phyloP scores from a whole-genome alignment of 2,113 vertebrate species.

The Bufo bufo region DNA sequence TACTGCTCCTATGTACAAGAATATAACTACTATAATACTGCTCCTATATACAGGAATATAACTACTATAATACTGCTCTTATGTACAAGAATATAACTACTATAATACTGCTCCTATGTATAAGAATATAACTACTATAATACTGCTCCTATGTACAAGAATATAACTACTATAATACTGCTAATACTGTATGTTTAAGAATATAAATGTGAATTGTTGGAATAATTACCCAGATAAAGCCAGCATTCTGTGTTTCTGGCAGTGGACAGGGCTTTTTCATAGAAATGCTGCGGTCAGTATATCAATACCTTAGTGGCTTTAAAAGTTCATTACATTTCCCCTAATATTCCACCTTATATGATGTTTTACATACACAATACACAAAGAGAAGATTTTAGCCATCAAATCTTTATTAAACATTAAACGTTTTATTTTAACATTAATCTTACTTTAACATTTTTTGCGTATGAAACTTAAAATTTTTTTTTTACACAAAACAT shows the following conservation, averaged over 20 bases:
- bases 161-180: conserved; percentile 13
- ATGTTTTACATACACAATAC: not conserved
- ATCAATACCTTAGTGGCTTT: not conserved
- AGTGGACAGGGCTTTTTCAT: not conserved
- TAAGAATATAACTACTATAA: no score
- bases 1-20: not conserved
- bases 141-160: not conserved
- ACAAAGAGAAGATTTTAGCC: not conserved
- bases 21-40: conserved; percentile 13
- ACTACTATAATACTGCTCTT: no score
- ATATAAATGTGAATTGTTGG: not conserved
- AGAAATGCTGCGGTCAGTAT: not conserved
- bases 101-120: no score
- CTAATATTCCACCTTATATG: not conserved
- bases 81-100: no score
- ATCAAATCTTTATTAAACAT: conserved; percentile 36
- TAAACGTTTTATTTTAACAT: no score
- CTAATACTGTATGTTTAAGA: not conserved
- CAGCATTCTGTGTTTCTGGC: not conserved
- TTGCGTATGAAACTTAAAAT: no score
- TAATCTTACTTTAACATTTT: no score
- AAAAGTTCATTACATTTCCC: not conserved
- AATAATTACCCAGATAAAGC: no score
- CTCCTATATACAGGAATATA: not conserved
- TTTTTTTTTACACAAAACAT: not conserved